phyloP scores from a whole-genome alignment of 2,888 invertebrate genomes.

The Cabera pusaria region DNA sequence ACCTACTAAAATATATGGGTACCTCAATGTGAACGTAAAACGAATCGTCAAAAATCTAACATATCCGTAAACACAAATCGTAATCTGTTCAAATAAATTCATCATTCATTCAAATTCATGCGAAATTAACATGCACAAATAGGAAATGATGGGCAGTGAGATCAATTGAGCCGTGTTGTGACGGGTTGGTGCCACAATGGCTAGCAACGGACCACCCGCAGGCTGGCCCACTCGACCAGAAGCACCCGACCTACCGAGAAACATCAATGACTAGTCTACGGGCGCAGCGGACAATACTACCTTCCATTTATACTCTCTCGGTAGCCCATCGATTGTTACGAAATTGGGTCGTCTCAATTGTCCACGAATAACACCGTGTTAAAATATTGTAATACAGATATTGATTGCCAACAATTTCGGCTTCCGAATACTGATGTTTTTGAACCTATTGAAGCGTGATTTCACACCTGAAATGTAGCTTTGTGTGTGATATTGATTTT shows the following conservation, averaged over 20 bases:
- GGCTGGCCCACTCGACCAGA: constrained; percentile 65
- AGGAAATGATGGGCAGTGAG: constrained; percentile 2
- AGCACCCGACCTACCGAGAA: constrained; percentile 53
- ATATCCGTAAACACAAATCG: too few relatives aligned
- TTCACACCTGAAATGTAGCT: constrained; percentile 40
- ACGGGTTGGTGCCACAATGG: constrained; percentile 55
- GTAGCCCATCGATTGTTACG: constrained; percentile 54
- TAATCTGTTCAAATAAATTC: too few relatives aligned
- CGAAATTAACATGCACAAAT: constrained; percentile 24
- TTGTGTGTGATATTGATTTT: constrained; percentile 27
- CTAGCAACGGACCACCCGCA: constrained; percentile 73
- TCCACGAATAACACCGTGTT: constrained; percentile 52
- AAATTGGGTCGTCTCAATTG: constrained; percentile 66
- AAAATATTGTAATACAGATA: constrained; percentile 44
- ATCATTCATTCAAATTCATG: constrained; percentile 23
- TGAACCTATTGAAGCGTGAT: constrained; percentile 46
- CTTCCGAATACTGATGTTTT: constrained; percentile 47
- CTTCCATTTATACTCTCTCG: constrained; percentile 28
- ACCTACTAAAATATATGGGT: too few relatives aligned
- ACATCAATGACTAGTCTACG: constrained; percentile 57
- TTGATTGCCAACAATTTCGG: constrained; percentile 46
- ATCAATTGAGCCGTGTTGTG: constrained; percentile 49
- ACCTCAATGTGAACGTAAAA: too few relatives aligned
- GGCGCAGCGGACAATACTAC: constrained; percentile 40
- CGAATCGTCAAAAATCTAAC: too few relatives aligned